Percentiles rank a stretch among this genome's conserved stretches.
phyloP scores from a whole-genome alignment of 1,140 invertebrate species.

The Atta cephalotes region DNA sequence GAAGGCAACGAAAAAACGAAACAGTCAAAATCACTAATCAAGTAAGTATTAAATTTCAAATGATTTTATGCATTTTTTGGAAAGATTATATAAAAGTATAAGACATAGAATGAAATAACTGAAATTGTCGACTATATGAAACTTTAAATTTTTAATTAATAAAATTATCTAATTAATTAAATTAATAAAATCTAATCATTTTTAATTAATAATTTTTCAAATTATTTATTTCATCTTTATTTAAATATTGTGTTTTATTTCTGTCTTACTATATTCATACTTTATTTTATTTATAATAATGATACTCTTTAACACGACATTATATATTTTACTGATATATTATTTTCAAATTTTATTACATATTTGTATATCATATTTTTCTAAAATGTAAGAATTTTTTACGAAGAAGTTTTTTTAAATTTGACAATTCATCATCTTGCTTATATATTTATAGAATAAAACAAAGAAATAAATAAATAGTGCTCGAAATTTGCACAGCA shows the following conservation, averaged over 20 bases:
- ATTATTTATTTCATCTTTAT: not conserved
- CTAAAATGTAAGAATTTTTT: not conserved
- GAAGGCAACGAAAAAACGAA: conserved; percentile 86
- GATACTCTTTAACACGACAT: not conserved
- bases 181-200: not conserved
- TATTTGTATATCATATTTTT: not conserved
- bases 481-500: too few relatives aligned
- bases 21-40: conserved; percentile 81
- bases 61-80: not conserved
- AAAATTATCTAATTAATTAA: too few relatives aligned
- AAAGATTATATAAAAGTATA: not conserved
- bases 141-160: not conserved
- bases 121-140: not conserved
- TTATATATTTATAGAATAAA: conserved; percentile 7
- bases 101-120: not conserved
- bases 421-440: not conserved
- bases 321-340: not conserved
- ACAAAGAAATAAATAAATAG: too few relatives aligned
- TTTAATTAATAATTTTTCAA: not conserved
- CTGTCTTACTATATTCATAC: not conserved
- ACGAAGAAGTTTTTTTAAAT: not conserved
- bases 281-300: not conserved
- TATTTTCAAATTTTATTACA: not conserved
- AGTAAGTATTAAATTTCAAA: conserved; percentile 74
- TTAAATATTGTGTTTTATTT: not conserved